A percentile compares a stretch with the other conserved stretches of the same genome.
These are phyloP conservation scores for Campoletis sonorensis DNA, from an alignment of 1,140 invertebrate species.

Conservation along the genomic window DNA sequence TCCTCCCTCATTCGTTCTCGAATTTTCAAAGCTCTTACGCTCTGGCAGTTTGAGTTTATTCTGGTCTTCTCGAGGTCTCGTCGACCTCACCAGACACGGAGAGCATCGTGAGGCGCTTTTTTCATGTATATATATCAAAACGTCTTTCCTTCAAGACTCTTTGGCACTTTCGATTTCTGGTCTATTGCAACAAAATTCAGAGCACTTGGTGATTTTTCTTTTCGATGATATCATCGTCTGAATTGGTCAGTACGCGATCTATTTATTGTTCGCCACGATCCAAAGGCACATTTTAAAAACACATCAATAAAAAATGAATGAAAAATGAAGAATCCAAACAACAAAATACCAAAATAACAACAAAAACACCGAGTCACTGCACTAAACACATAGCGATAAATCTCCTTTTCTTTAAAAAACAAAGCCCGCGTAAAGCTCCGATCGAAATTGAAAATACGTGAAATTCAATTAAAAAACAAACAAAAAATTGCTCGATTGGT, in stretches of 20 bases:
- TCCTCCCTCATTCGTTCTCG: too few relatives aligned
- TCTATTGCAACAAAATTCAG: not conserved
- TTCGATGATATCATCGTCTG: not conserved
- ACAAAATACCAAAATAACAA: not conserved
- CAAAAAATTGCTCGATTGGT: not conserved
- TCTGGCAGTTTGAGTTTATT: constrained; percentile 46
- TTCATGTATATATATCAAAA: constrained; percentile 17
- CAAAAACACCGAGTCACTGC: constrained; percentile 2
- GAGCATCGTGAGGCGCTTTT: constrained; percentile 34
- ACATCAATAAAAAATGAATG: not conserved
- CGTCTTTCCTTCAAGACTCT: constrained; percentile 1
- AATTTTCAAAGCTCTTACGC: constrained; percentile 32
- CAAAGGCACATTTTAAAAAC: not conserved
- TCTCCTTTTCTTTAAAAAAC: not conserved
- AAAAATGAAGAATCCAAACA: not conserved
- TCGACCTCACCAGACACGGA: constrained; percentile 49
- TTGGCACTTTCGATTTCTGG: not conserved
- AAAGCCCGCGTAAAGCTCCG: not conserved
- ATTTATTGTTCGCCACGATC: not conserved
- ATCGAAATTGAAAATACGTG: not conserved
- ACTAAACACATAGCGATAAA: not conserved
- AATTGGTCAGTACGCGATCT: not conserved
- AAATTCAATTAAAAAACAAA: not conserved
- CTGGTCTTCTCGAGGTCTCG: constrained; percentile 53
- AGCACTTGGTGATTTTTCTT: not conserved